Conservation (phyloP, 1,140 invertebrate genomes). For the Habropoda laboriosa region DNA sequence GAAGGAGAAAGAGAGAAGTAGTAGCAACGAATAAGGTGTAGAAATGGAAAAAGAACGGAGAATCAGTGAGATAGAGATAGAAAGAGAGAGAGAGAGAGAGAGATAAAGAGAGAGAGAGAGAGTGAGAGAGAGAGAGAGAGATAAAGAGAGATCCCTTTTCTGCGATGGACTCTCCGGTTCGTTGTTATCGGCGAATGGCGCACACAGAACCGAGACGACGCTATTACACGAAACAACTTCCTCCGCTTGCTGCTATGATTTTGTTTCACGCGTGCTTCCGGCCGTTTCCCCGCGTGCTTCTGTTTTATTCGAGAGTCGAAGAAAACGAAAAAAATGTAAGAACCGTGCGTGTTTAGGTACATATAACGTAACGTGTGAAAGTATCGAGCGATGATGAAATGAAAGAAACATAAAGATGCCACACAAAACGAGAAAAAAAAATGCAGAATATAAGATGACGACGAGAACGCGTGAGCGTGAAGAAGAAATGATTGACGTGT, state of each 20-base stretch:
- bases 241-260: constrained; percentile 40
- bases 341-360: constrained; percentile 57
- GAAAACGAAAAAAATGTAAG: not conserved
- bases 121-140: not conserved
- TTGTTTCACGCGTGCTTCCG: constrained; percentile 50
- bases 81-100: not conserved
- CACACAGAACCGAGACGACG: constrained; percentile 24
- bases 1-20: too few species aligned
- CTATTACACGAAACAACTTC: constrained; percentile 36
- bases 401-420: not conserved
- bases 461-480: not conserved
- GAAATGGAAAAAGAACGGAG: not conserved
- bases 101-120: not conserved
- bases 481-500: not conserved
- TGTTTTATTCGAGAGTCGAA: constrained; percentile 53
- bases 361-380: constrained; percentile 27
- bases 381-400: constrained; percentile 21
- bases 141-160: constrained; percentile 10
- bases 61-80: not conserved
- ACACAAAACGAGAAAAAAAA: constrained; percentile 1
- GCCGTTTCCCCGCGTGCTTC: constrained; percentile 55
- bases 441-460: constrained; percentile 6
- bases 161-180: not conserved
- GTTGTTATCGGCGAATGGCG: constrained; percentile 21
- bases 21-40: not conserved